Evolutionary conservation across 2,888 invertebrate species (phyloP).

Genomic region (Lasioglossum lativentre): DNA sequence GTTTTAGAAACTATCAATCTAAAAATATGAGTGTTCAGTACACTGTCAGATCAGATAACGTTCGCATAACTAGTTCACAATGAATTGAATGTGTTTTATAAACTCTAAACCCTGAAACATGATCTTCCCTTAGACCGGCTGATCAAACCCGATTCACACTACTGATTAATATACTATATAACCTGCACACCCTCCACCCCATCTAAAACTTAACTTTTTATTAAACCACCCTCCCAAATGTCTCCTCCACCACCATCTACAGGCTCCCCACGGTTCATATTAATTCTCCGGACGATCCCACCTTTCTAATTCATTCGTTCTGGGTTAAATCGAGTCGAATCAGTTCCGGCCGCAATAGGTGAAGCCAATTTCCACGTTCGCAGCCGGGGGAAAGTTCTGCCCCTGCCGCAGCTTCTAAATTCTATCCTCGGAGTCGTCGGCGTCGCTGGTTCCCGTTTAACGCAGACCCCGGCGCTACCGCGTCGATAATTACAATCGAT

Average conservation of each 20-base stretch:
- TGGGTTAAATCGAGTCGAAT: background rate
- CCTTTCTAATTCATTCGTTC: background rate
- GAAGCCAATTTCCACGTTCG: slow-evolving; percentile 2
- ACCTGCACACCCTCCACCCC: no score
- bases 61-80: background rate
- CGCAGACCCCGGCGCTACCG: background rate
- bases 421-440: background rate
- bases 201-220: no score
- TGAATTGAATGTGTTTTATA: background rate
- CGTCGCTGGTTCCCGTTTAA: slow-evolving; percentile 8
- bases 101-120: background rate
- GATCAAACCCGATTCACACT: background rate
- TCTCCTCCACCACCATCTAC: background rate
- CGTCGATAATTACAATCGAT: slow-evolving; percentile 48
- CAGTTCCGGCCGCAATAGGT: background rate
- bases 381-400: background rate
- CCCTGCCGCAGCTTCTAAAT: background rate
- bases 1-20: no score
- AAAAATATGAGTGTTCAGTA: no score
- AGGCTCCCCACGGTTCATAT: background rate
- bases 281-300: background rate
- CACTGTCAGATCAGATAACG: no score
- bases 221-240: background rate
- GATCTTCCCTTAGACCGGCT: background rate
- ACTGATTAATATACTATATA: background rate